Conservation (phyloP, 2,797 vertebrate species). For the Sarcophilus harrisii region DNA sequence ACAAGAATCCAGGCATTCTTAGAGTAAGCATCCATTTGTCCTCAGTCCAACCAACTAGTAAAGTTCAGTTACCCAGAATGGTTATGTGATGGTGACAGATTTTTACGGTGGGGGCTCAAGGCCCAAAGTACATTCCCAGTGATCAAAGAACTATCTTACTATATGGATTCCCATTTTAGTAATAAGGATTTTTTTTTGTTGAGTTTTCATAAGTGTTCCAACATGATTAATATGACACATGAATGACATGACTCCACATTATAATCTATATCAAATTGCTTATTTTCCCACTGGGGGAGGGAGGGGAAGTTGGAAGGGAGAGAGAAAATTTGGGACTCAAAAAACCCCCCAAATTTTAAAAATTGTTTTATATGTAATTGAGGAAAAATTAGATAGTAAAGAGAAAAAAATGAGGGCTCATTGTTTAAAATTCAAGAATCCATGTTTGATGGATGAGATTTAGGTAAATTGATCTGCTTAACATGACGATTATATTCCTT, state of each 20-base stretch:
- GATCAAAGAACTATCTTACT: background rate
- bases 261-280: background rate
- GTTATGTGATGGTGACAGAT: background rate
- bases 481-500: background rate
- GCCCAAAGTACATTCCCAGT: background rate
- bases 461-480: background rate
- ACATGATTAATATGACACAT: background rate
- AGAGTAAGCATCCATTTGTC: background rate
- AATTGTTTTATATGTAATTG: background rate
- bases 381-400: background rate
- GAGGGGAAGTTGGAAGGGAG: background rate
- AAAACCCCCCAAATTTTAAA: background rate
- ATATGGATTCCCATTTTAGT: background rate
- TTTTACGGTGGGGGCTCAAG: background rate
- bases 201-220: background rate
- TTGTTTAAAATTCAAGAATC: slow-evolving; percentile 22
- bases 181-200: background rate
- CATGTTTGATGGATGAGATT: background rate
- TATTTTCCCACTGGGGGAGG: background rate
- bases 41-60: background rate
- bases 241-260: background rate
- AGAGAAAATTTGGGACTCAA: background rate
- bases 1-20: background rate
- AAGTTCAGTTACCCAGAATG: background rate
- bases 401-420: background rate